phyloP scores from a whole-genome alignment of 2,113 vertebrate species.

The Cairina moschata region DNA sequence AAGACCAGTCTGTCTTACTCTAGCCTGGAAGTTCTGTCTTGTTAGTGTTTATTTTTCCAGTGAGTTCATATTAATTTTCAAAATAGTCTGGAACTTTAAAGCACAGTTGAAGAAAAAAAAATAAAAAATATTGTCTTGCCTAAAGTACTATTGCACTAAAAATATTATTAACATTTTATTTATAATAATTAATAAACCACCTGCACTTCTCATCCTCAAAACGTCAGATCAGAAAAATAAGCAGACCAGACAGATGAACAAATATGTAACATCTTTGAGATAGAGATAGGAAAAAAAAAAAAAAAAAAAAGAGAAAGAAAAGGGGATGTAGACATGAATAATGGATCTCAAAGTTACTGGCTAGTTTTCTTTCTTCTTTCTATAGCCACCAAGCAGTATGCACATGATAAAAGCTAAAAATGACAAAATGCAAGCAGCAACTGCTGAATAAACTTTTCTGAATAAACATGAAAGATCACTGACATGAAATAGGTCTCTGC shows the following conservation, averaged over 20 bases:
- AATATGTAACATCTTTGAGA: not conserved
- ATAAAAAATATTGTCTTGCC: not conserved
- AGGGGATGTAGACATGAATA: not conserved
- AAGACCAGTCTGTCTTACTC: not conserved
- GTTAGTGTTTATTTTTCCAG: not conserved
- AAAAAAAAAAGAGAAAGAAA: too few species aligned
- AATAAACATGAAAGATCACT: slow-evolving; percentile 24
- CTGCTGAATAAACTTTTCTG: not conserved
- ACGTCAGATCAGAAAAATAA: not conserved
- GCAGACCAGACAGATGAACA: not conserved
- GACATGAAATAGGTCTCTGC: not conserved
- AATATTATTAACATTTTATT: not conserved
- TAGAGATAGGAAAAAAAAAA: fast-evolving
- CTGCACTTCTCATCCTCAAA: not conserved
- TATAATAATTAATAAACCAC: not conserved
- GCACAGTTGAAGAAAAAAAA: not conserved
- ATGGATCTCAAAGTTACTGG: not conserved
- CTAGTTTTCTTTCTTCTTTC: not conserved
- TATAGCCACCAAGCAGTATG: not conserved
- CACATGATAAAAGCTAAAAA: slow-evolving; percentile 29
- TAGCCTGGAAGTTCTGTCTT: not conserved
- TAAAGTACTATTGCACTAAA: not conserved
- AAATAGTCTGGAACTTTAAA: not conserved
- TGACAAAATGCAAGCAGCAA: not conserved
- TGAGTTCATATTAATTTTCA: not conserved